Evolutionary conservation across 2,888 invertebrate genomes (phyloP).

Genomic region (Troides aeacus): DNA sequence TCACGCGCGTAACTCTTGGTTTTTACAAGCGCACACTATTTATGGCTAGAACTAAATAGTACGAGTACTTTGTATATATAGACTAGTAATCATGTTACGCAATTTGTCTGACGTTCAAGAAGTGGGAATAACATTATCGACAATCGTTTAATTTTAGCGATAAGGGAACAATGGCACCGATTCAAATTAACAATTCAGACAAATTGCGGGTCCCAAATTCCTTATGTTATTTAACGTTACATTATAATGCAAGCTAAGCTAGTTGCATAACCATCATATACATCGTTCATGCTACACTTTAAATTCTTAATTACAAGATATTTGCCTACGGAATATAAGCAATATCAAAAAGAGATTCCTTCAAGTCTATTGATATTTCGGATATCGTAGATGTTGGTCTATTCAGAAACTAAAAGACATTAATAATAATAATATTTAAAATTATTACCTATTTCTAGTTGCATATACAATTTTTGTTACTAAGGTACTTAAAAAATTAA

Average conservation of each 20-base stretch:
- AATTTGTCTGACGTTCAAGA: constrained; percentile 14
- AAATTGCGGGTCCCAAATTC: constrained; percentile 5
- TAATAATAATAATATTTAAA: no score
- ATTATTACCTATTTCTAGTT: no score
- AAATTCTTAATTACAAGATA: constrained; percentile 2
- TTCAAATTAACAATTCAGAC: constrained; percentile 42
- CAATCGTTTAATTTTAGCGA: neutral
- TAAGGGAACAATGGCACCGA: constrained; percentile 31
- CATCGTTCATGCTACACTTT: constrained; percentile 32
- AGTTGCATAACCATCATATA: constrained; percentile 36
- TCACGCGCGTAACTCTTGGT: constrained; percentile 14
- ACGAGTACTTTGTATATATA: constrained; percentile 4
- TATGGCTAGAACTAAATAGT: neutral
- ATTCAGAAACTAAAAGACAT: no score
- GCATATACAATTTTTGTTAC: no score
- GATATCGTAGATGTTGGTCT: no score
- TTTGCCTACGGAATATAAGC: no score
- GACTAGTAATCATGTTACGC: constrained; percentile 11
- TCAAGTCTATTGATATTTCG: no score
- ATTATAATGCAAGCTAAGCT: constrained; percentile 56
- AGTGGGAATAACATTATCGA: neutral
- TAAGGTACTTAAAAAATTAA: no score
- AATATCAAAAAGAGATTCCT: no score
- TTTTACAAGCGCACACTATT: constrained; percentile 21
- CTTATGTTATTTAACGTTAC: constrained; percentile 24